phyloP scores from a whole-genome alignment of 2,888 invertebrate species.

The Caenorhabditis japonica region DNA sequence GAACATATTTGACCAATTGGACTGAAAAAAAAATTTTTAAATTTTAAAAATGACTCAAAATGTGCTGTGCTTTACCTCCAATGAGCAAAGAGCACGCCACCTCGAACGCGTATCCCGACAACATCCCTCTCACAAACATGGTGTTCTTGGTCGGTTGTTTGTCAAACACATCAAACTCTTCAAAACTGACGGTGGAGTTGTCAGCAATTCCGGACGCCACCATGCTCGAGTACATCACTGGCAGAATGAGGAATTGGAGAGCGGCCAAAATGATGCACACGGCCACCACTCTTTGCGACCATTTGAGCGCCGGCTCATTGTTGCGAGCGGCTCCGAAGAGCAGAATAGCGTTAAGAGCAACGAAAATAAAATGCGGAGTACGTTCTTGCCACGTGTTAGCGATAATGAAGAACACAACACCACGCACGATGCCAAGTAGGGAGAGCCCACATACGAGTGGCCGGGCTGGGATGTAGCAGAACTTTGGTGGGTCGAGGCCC shows the following conservation, averaged over 20 bases:
- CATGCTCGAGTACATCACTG: slow-evolving; percentile 22
- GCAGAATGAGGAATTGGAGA: slow-evolving; percentile 32
- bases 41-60: background rate
- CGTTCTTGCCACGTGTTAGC: slow-evolving; percentile 10
- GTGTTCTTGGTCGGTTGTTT: slow-evolving; percentile 7
- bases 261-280: slow-evolving; percentile 14
- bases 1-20: slow-evolving; percentile 31
- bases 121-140: slow-evolving; percentile 32
- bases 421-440: slow-evolving; percentile 10
- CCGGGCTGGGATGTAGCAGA: slow-evolving; percentile 29
- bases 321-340: slow-evolving; percentile 33
- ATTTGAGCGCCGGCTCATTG: slow-evolving; percentile 36
- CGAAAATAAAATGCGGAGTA: slow-evolving; percentile 14
- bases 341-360: slow-evolving; percentile 30
- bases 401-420: slow-evolving; percentile 4
- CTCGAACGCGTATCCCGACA: slow-evolving; percentile 28
- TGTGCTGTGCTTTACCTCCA: slow-evolving; percentile 25
- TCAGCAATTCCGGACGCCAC: slow-evolving; percentile 29
- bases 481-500: slow-evolving; percentile 21
- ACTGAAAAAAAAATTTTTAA: slow-evolving; percentile 11
- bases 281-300: slow-evolving; percentile 33
- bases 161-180: slow-evolving; percentile 4
- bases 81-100: slow-evolving; percentile 8
- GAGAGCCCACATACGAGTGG: slow-evolving; percentile 26
- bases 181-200: slow-evolving; percentile 8